These are phyloP conservation scores for Antheraea yamamai DNA, from an alignment of 2,888 invertebrate genomes.

Conservation along the genomic window DNA sequence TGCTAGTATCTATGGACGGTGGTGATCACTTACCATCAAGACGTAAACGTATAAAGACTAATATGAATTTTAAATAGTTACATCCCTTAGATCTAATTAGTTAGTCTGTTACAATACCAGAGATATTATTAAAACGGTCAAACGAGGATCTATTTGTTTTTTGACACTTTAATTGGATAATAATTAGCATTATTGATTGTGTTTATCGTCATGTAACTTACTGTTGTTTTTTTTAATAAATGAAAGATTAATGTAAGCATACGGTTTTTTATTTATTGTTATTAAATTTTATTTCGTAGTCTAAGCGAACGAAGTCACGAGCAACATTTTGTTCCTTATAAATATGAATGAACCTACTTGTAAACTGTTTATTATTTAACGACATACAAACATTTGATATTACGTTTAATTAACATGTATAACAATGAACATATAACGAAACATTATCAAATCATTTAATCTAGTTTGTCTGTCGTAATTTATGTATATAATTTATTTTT, in stretches of 20 bases:
- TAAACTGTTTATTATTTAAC: not conserved
- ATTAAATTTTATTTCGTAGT: too few species aligned
- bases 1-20: too few species aligned
- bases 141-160: not conserved
- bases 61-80: too few species aligned
- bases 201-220: too few species aligned
- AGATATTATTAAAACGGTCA: not conserved
- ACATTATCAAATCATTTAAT: constrained; percentile 7
- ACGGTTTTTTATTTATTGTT: too few species aligned
- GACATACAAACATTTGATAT: not conserved
- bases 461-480: constrained; percentile 8
- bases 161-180: not conserved
- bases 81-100: too few species aligned
- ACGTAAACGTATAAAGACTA: too few species aligned
- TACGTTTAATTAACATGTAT: not conserved
- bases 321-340: not conserved
- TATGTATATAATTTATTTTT: not conserved
- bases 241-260: too few species aligned
- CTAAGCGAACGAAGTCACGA: not conserved
- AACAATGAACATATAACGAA: not conserved
- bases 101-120: not conserved
- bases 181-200: too few species aligned
- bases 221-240: too few species aligned
- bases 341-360: not conserved
- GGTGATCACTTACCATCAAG: too few species aligned